Percentiles rank a stretch among this genome's conserved stretches.
These are phyloP conservation scores for Plusia festucae DNA, from an alignment of 2,888 invertebrate genomes.

Conservation along the genomic window DNA sequence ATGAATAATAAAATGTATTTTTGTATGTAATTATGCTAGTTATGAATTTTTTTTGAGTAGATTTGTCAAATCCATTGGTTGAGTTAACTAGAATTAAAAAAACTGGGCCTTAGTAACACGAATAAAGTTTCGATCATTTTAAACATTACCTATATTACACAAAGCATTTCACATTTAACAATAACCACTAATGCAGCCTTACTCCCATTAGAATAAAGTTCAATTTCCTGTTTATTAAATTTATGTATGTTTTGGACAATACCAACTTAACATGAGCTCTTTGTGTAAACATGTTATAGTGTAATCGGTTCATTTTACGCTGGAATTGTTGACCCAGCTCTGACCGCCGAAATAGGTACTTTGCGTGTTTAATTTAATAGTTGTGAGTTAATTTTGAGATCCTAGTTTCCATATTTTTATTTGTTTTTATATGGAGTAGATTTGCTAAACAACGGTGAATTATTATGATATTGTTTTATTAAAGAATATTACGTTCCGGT, in stretches of 20 bases:
- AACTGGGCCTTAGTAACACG: no score
- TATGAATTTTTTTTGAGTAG: neutral
- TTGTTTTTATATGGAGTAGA: constrained; percentile 57
- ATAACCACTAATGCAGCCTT: constrained; percentile 46
- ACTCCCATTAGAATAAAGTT: constrained; percentile 57
- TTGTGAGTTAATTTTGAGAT: constrained; percentile 61
- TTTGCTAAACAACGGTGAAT: neutral
- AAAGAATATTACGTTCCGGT: no score
- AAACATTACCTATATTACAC: constrained; percentile 36
- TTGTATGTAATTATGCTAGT: no score
- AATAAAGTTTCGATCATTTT: constrained; percentile 40
- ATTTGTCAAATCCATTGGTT: no score
- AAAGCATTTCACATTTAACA: constrained; percentile 30
- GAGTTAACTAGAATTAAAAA: no score
- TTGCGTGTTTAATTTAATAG: constrained; percentile 77
- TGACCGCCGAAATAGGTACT: constrained; percentile 79
- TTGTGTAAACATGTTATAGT: constrained; percentile 8
- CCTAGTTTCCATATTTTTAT: constrained; percentile 63
- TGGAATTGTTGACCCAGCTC: constrained; percentile 73
- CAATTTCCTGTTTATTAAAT: constrained; percentile 59
- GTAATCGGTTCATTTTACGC: constrained; percentile 45
- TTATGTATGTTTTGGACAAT: constrained; percentile 48
- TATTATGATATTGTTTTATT: neutral
- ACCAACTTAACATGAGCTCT: constrained; percentile 58
- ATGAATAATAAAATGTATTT: neutral